Conservation (phyloP, 2,113 vertebrate genomes). For the Corapipo altera region DNA sequence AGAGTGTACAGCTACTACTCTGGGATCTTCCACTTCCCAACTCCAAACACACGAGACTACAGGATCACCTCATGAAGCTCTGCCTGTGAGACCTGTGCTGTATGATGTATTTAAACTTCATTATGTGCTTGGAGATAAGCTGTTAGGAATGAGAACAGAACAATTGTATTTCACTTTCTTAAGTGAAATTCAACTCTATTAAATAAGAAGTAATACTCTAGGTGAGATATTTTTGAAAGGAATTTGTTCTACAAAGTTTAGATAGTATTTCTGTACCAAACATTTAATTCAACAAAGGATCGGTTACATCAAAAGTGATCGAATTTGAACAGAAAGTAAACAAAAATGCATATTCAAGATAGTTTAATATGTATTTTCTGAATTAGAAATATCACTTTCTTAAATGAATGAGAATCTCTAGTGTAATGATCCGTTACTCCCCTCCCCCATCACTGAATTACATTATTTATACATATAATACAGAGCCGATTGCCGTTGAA, state of each 20-base stretch:
- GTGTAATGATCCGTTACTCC: slow-evolving; percentile 80
- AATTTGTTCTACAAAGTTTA: slow-evolving; percentile 19
- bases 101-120: background rate
- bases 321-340: slow-evolving; percentile 71
- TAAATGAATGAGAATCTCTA: slow-evolving; percentile 82
- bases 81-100: background rate
- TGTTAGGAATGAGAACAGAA: background rate
- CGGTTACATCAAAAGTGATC: slow-evolving; percentile 58
- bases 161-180: background rate
- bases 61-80: accelerated
- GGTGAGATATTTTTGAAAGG: slow-evolving; percentile 5
- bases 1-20: background rate
- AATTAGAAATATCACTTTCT: slow-evolving; percentile 92
- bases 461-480: slow-evolving; percentile 85
- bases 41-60: background rate
- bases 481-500: slow-evolving; percentile 83
- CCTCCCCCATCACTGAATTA: slow-evolving; percentile 73
- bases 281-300: slow-evolving; percentile 62
- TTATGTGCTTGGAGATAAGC: background rate
- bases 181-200: background rate
- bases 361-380: slow-evolving; percentile 91
- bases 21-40: background rate
- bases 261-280: slow-evolving; percentile 61
- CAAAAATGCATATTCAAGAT: slow-evolving; percentile 84
- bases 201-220: background rate